phyloP scores from a whole-genome alignment of 2,113 vertebrate species.

The Felis chaus region DNA sequence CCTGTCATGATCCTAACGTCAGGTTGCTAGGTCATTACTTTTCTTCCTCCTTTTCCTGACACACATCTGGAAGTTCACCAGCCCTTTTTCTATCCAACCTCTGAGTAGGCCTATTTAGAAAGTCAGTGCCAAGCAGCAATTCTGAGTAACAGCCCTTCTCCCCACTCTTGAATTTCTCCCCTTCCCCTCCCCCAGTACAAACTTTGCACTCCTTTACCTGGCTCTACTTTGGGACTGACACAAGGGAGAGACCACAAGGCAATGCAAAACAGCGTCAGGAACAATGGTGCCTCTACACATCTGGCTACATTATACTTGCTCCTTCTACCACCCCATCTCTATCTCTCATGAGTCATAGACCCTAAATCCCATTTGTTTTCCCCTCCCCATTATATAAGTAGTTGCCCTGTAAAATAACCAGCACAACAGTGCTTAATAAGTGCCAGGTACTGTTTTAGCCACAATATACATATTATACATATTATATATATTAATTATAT shows the following conservation, averaged over 20 bases:
- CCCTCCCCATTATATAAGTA: neutral
- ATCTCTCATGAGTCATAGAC: neutral
- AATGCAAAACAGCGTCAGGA: neutral
- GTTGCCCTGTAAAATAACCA: neutral
- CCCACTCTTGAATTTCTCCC: conserved; percentile 39
- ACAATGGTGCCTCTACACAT: neutral
- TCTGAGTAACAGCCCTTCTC: conserved; percentile 64
- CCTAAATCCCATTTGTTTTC: neutral
- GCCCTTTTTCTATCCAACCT: conserved; percentile 76
- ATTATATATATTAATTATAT: too few species aligned
- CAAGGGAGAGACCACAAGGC: neutral
- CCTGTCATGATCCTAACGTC: conserved; percentile 33
- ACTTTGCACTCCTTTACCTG: neutral
- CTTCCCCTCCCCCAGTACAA: neutral
- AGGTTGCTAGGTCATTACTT: conserved; percentile 47
- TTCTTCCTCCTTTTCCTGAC: conserved; percentile 66
- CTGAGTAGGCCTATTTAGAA: conserved; percentile 66
- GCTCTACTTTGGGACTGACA: neutral
- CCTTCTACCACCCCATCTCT: neutral
- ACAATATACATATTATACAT: neutral
- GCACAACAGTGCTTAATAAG: neutral
- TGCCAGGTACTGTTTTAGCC: neutral
- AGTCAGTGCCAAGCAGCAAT: conserved; percentile 45
- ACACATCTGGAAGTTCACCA: conserved; percentile 66
- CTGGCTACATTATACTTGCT: neutral